Percentiles rank a stretch among this genome's conserved stretches.
Conservation (phyloP, 2,113 vertebrate species). For the Oostethus manadensis region DNA sequence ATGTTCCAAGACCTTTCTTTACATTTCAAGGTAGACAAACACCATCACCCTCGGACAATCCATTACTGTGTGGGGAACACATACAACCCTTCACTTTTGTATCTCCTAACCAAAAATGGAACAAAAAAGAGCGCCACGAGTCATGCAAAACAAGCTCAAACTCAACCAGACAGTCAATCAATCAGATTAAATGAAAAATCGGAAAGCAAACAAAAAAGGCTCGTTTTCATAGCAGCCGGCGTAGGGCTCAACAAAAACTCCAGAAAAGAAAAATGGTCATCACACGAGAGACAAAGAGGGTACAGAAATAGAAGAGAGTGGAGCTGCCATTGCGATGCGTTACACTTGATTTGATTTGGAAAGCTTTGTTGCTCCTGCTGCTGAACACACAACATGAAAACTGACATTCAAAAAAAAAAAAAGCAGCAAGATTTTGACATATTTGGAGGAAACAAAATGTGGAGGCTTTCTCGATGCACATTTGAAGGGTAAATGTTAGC, state of each 20-base stretch:
- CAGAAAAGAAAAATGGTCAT: conserved; percentile 32
- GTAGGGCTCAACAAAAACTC: conserved; percentile 42
- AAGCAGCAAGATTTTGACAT: conserved; percentile 46
- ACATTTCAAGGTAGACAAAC: conserved; percentile 18
- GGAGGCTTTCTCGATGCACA: conserved; percentile 61
- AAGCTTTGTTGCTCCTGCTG: conserved; percentile 57
- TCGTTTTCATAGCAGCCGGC: conserved; percentile 49
- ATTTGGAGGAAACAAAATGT: conserved; percentile 29
- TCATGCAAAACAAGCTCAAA: conserved; percentile 66
- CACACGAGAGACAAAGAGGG: conserved; percentile 13
- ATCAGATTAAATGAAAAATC: conserved; percentile 17
- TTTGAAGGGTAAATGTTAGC: conserved; percentile 71
- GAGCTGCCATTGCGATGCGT: conserved; percentile 67
- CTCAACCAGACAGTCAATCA: conserved; percentile 49
- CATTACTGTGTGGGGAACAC: conserved; percentile 42
- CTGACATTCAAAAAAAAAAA: conserved; percentile 60
- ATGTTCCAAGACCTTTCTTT: background rate
- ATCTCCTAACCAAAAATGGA: conserved; percentile 37
- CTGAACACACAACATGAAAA: conserved; percentile 46
- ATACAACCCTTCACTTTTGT: conserved; percentile 66
- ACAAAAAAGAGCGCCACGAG: conserved; percentile 44
- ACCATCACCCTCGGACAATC: conserved; percentile 34
- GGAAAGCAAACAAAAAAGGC: conserved; percentile 19
- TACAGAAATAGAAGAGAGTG: conserved; percentile 44
- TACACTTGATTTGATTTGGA: conserved; percentile 61